A percentile compares a stretch with the other conserved stretches of the same genome.
phyloP scores from a whole-genome alignment of 2,888 invertebrate genomes.

The Eristalis tenax region DNA sequence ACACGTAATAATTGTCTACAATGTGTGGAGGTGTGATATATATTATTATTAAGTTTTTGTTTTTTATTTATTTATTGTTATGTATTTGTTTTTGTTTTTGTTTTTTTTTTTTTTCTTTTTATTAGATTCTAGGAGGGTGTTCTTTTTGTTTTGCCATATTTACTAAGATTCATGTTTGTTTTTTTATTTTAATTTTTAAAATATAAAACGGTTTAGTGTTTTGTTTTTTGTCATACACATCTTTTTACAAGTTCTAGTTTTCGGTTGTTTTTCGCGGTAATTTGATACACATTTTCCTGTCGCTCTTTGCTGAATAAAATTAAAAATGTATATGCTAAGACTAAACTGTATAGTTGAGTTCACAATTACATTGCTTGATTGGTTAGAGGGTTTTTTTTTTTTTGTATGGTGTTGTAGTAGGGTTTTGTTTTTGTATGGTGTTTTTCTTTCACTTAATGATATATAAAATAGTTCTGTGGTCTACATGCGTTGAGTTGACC shows the following conservation, averaged over 20 bases:
- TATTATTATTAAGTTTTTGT: slow-evolving; percentile 23
- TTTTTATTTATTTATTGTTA: slow-evolving; percentile 4
- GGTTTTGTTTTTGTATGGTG: neutral
- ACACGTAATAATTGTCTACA: slow-evolving; percentile 67
- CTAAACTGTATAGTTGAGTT: slow-evolving; percentile 59
- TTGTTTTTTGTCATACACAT: slow-evolving; percentile 1
- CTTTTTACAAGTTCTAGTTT: slow-evolving; percentile 34
- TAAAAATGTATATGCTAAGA: slow-evolving; percentile 29
- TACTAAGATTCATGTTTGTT: slow-evolving; percentile 43
- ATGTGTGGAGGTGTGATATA: slow-evolving; percentile 63
- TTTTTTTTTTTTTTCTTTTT: slow-evolving; percentile 15
- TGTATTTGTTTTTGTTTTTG: slow-evolving; percentile 19
- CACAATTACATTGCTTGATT: slow-evolving; percentile 58
- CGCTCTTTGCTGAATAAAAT: slow-evolving; percentile 26
- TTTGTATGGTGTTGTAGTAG: neutral
- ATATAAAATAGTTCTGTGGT: slow-evolving; percentile 44
- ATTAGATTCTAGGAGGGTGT: slow-evolving; percentile 57
- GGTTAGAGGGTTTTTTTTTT: slow-evolving; percentile 32
- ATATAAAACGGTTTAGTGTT: slow-evolving; percentile 57
- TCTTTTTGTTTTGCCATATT: slow-evolving; percentile 38
- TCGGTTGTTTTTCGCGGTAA: neutral
- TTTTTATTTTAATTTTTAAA: slow-evolving; percentile 47
- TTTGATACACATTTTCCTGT: neutral
- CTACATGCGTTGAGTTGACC: slow-evolving; percentile 20
- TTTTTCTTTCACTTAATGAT: slow-evolving; percentile 2